Evolutionary conservation across 2,797 vertebrate genomes (phyloP).

Genomic region (Acestrorhynchus altus): DNA sequence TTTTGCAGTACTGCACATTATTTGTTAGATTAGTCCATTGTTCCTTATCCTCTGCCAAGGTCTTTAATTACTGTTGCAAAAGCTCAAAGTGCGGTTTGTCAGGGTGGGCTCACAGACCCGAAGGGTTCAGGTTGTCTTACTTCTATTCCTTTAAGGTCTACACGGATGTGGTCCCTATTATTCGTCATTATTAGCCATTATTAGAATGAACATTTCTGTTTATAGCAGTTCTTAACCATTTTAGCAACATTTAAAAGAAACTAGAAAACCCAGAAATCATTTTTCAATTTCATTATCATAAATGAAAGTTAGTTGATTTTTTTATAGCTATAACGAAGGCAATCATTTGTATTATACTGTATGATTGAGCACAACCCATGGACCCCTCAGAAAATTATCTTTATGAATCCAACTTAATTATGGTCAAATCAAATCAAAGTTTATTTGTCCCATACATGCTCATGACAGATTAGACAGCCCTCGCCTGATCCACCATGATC

Average conservation of each 20-base stretch:
- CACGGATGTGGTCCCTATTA: neutral
- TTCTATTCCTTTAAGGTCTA: neutral
- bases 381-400: no score
- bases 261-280: no score
- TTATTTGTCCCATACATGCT: no score
- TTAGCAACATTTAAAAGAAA: neutral
- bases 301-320: neutral
- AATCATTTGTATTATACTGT: neutral
- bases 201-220: no score
- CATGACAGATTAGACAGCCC: no score
- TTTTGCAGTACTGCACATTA: constrained; percentile 33
- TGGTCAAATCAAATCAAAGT: no score
- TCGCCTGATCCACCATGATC: no score
- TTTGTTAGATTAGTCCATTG: constrained; percentile 32
- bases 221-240: neutral
- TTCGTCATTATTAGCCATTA: no score
- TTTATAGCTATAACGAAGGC: neutral
- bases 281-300: no score
- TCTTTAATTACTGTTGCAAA: constrained; percentile 27
- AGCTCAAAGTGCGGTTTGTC: constrained; percentile 26
- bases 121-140: neutral
- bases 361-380: neutral
- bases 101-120: neutral
- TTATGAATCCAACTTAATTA: no score
- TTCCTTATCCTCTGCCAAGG: constrained; percentile 28